Conservation (phyloP, 2,888 invertebrate species). For the Pyralis farinalis region DNA sequence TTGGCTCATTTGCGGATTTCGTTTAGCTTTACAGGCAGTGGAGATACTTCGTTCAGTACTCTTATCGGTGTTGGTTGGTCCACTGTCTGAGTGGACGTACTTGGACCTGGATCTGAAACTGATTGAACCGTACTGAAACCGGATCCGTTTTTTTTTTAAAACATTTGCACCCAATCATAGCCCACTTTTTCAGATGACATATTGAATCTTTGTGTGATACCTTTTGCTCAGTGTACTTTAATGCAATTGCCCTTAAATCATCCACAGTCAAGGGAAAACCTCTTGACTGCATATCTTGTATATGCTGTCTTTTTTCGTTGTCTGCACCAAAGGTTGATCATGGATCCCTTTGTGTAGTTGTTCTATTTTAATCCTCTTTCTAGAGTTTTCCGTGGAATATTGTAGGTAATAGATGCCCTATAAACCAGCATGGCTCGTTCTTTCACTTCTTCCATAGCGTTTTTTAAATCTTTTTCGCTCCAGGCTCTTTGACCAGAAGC, state of each 20-base stretch:
- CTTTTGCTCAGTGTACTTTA: slow-evolving; percentile 15
- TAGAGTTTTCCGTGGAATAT: no score
- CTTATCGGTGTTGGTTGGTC: background rate
- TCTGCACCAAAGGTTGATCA: background rate
- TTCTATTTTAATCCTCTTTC: background rate
- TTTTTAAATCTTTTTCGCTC: background rate
- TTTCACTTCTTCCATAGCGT: background rate
- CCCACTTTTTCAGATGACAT: slow-evolving; percentile 13
- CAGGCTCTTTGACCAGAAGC: background rate
- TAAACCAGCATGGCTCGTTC: background rate
- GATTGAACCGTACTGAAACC: slow-evolving; percentile 8
- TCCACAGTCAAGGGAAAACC: no score
- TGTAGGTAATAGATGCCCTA: background rate
- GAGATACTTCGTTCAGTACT: no score
- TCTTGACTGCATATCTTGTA: no score
- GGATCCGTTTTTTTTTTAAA: slow-evolving; percentile 14
- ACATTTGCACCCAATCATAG: no score
- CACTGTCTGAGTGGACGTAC: background rate
- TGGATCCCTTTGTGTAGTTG: slow-evolving; percentile 1
- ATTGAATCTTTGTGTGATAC: slow-evolving; percentile 17
- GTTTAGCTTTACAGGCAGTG: no score
- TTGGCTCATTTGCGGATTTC: no score
- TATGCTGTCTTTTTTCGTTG: background rate
- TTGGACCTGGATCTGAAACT: background rate
- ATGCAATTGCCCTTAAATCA: slow-evolving; percentile 13